Evolutionary conservation across 2,888 invertebrate species (phyloP), one percentile per base, ranked within the genome.

Genomic region (Acrobasis repandana): DNA sequence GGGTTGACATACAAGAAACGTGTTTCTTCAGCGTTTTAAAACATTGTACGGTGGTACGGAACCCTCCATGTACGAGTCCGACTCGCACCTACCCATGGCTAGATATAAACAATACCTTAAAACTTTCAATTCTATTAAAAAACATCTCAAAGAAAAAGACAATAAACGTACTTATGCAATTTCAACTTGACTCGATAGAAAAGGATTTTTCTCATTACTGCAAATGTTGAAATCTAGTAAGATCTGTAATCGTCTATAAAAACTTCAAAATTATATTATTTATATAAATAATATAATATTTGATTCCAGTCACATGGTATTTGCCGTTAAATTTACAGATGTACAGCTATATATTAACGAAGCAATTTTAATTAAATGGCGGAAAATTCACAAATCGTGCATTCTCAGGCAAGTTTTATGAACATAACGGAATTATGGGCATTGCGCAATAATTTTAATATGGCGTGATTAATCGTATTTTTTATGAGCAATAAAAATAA

Each of bases 401-500:
- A 11, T 59, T 51, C 50, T n/a, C 28, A 14, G 38, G 36, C 50
- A 43, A 18, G 49, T 58, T 49, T 58, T 49, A 46, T 18, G 49
- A 48, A 36, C 20, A 50, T 58, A 50, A 36, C 28, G 43, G 54
- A 1, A 54, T 51, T 57, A 51, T 36, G 20, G 15, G 33, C 57
- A 20, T 34, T 49, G 54, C 20, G 56, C 49, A 59, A 56, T 65
- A 56, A 63, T 69, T 69, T 67, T 66, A 69, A 67, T 63, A 67
- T 63, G 66, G 61, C 60, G 65, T 65, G 73, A 74, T 74, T 60
- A 60, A 60, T 60, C 43, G 49, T 43, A 18, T 71, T 75, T 71
- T 76, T 77, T 70, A 75, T 70, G 66, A 76, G 74, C 70, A 73
- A 63, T 63, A 74, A 64, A 78, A 79, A 76, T 76, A 75, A 74